These are phyloP conservation scores for Hydropsyche betteni DNA, from an alignment of 2,888 invertebrate genomes.

Conservation along the genomic window DNA sequence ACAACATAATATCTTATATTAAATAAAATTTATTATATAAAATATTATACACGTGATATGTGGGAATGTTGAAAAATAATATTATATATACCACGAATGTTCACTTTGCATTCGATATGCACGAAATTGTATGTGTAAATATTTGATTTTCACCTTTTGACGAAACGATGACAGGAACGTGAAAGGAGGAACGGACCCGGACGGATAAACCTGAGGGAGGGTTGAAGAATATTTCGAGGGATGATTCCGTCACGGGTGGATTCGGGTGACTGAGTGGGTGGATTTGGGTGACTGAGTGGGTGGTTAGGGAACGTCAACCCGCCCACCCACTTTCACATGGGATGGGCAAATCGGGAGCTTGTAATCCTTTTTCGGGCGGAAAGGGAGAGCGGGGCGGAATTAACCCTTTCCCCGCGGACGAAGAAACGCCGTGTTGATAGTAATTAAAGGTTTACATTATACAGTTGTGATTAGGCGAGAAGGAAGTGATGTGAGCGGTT, in stretches of 20 bases:
- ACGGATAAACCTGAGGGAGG: constrained; percentile 43
- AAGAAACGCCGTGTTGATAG: constrained; percentile 66
- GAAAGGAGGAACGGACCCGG: constrained; percentile 56
- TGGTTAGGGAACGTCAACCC: not conserved
- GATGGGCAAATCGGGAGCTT: constrained; percentile 37
- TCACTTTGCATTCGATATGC: constrained; percentile 24
- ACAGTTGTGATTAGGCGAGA: constrained; percentile 51
- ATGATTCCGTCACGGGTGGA: constrained; percentile 41
- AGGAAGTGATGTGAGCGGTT: constrained; percentile 51
- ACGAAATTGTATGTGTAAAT: constrained; percentile 44
- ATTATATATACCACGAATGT: constrained; percentile 9
- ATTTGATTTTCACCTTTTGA: constrained; percentile 51
- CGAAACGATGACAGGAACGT: constrained; percentile 54
- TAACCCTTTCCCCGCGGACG: constrained; percentile 55
- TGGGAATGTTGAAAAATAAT: not conserved
- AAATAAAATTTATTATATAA: too few species aligned
- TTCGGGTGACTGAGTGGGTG: constrained; percentile 39
- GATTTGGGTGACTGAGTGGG: constrained; percentile 5
- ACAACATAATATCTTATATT: too few species aligned
- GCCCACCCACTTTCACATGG: not conserved
- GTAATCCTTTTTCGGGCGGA: constrained; percentile 52
- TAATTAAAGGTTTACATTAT: constrained; percentile 65
- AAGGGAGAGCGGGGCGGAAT: constrained; percentile 56
- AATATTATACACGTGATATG: too few species aligned
- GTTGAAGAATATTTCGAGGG: constrained; percentile 38